Evolutionary conservation across 1,140 invertebrate genomes (phyloP), one percentile per base, ranked within the genome.

Genomic region (Plectus sambesii): DNA sequence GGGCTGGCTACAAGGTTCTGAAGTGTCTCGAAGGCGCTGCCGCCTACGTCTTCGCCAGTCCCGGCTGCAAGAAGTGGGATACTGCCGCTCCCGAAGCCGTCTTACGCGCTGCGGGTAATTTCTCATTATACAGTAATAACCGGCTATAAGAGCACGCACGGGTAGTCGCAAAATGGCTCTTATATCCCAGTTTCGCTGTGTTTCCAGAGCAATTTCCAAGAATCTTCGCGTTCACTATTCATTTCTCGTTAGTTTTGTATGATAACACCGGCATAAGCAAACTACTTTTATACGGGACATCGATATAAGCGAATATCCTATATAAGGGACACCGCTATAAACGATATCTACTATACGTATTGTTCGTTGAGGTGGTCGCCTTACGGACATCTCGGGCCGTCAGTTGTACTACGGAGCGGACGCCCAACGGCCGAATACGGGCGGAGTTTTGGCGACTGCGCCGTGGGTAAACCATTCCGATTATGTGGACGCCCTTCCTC

Each of bases 61-160:
- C 77, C 40, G 92, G 92, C 1, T 90, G 85, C 63, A 97, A 97
- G 72, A 87, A 89, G 69, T 99, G 93, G 93, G 93, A 99, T 69
- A 98, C 90, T 0, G 96, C 90, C 74, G 90, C 86, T 6, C 89
- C 89, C 0, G 90, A 99, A 72, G 93, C 89, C 0, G 74, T 99
- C 15, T 73, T 98, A 2, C 75, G 76, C 38, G 82, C 87, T 1
- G 42, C 61, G 15, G 62, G 59, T 66, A 36, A n/a, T n/a, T n/a
- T n/a, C n/a, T n/a, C n/a, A n/a, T 12, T 12, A 12, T 33, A 33
- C 17, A 17, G 30, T 12, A 33, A 33, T 33, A 33, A 12, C 17
- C 17, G 12, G 12, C 12, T 33, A 33, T 33, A 33, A 12, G 30
- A 12, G 17, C 30, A 33, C 17, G 17, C 17, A 12, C 17, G 30